Percentiles rank a stretch among this genome's conserved stretches.
Evolutionary conservation across 2,888 invertebrate species (phyloP).

Genomic region (Xestobium rufovillosum): DNA sequence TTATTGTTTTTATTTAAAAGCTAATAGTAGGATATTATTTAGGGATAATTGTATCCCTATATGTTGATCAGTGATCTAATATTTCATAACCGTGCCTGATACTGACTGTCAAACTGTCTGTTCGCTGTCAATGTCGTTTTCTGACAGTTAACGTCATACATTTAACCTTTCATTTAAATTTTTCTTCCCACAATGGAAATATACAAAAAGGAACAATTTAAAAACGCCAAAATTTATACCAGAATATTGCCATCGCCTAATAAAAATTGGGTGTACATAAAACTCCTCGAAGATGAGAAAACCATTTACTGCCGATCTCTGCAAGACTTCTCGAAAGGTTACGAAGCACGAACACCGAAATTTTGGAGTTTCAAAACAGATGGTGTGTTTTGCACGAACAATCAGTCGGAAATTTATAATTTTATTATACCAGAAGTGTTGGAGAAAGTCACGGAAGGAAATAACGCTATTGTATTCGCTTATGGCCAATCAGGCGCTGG

Average conservation of each 20-base stretch:
- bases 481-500: conserved; percentile 44
- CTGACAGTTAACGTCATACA: too few species aligned
- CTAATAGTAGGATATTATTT: too few species aligned
- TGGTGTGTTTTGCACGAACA: conserved; percentile 38
- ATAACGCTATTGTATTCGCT: conserved; percentile 35
- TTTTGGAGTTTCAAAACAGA: conserved; percentile 42
- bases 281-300: conserved; percentile 34
- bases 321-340: conserved; percentile 31
- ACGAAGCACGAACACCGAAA: conserved; percentile 24
- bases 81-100: too few species aligned
- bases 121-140: too few species aligned
- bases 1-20: too few species aligned
- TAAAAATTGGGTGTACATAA: conserved; percentile 32
- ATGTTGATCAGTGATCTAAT: too few species aligned
- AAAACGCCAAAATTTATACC: conserved; percentile 31
- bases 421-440: not conserved
- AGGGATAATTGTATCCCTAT: too few species aligned
- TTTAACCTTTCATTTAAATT: too few species aligned
- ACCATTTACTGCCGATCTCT: conserved; percentile 37
- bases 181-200: too few species aligned
- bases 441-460: conserved; percentile 35
- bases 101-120: too few species aligned
- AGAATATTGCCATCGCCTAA: conserved; percentile 33
- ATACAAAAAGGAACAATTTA: too few species aligned
- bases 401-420: conserved; percentile 37